Evolutionary conservation across 92 coral and sea anemone species (phyloP).

Genomic region (Actinernus sp.): DNA sequence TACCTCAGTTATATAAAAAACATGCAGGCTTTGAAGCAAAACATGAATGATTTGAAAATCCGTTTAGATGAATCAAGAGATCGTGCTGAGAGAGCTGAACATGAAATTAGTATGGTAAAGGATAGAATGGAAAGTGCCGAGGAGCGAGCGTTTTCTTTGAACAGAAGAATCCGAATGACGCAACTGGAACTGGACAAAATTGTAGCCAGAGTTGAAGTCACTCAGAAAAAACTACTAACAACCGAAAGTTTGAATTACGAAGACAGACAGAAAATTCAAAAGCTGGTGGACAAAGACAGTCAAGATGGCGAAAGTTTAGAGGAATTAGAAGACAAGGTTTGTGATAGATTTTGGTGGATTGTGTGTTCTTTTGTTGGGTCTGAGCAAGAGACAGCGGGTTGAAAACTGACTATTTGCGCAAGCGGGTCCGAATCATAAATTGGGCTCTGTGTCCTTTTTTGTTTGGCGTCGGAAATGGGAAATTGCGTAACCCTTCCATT

Average conservation of each 20-base stretch:
- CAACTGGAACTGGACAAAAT: slow-evolving; percentile 9
- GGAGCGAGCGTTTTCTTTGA: slow-evolving; percentile 3
- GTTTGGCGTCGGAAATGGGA: too few species aligned
- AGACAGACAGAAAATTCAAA: neutral
- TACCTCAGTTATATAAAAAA: neutral
- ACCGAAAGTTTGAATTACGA: neutral
- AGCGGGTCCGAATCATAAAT: too few species aligned
- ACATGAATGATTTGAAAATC: slow-evolving; percentile 6
- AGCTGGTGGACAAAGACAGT: slow-evolving; percentile 2
- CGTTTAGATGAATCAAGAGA: slow-evolving; percentile 8
- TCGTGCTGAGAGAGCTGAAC: slow-evolving; percentile 10
- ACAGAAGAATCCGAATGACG: slow-evolving; percentile 7
- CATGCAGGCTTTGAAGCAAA: slow-evolving; percentile 30
- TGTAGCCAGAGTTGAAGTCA: neutral
- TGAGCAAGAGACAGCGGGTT: neutral
- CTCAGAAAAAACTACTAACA: neutral
- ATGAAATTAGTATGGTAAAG: neutral
- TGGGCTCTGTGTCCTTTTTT: too few species aligned
- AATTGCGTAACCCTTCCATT: too few species aligned
- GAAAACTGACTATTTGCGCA: neutral
- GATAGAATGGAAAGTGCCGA: slow-evolving; percentile 30
- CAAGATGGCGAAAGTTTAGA: neutral
- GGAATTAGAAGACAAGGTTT: slow-evolving; percentile 8
- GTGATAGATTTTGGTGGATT: neutral
- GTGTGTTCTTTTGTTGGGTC: too few species aligned